These are phyloP conservation scores for Muraenolepis orangiensis DNA, from an alignment of 2,797 vertebrate species.

Conservation along the genomic window DNA sequence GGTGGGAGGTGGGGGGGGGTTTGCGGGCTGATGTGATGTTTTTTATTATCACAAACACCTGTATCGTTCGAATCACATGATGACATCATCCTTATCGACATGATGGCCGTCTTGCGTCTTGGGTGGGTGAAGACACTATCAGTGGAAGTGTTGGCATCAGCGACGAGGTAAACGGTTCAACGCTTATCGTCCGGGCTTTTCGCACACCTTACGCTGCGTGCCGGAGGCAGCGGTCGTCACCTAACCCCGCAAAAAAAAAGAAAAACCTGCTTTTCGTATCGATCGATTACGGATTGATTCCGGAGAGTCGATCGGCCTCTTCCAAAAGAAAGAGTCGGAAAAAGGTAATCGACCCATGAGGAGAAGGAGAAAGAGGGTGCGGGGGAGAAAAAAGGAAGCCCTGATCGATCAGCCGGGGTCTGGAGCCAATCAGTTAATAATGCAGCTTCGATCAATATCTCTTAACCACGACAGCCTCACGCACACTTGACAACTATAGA, in stretches of 20 bases:
- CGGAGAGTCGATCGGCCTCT: neutral
- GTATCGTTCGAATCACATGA: neutral
- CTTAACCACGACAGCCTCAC: neutral
- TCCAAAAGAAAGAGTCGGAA: neutral
- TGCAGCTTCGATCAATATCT: neutral
- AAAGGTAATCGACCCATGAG: slow-evolving; percentile 1
- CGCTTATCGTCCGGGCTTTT: no score
- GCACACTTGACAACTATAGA: neutral
- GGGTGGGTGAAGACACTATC: no score
- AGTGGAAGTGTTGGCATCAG: no score
- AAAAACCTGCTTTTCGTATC: slow-evolving; percentile 1
- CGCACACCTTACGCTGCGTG: no score
- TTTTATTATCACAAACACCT: neutral
- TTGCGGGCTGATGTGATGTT: slow-evolving; percentile 15
- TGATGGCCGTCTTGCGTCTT: neutral
- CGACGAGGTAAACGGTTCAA: no score
- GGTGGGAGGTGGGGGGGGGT: neutral
- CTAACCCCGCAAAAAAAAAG: no score
- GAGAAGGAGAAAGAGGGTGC: no score
- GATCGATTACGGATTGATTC: slow-evolving; percentile 13
- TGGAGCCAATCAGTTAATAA: slow-evolving; percentile 6
- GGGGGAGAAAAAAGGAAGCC: neutral
- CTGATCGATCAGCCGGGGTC: slow-evolving; percentile 3
- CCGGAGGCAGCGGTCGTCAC: no score
- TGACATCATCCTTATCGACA: no score